These are phyloP conservation scores for Mesembrinibis cayennensis DNA, from an alignment of 2,113 vertebrate species.

Conservation along the genomic window DNA sequence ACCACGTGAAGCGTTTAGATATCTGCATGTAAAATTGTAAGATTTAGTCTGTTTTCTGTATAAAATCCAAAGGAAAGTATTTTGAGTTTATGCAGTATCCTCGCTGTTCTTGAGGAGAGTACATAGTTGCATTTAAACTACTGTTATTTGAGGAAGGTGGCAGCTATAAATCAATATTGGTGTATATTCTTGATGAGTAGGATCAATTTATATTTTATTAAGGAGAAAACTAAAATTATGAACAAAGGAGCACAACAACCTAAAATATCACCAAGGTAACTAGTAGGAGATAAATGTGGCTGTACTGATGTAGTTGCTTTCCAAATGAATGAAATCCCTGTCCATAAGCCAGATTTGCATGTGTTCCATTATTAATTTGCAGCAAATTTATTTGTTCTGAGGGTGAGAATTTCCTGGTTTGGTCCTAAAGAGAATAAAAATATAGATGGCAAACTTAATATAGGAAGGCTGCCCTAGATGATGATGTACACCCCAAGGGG, in stretches of 20 bases:
- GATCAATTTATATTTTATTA: neutral
- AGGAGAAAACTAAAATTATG: neutral
- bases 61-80: neutral
- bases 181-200: neutral
- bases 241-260: neutral
- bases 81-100: neutral
- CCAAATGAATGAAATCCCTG: neutral
- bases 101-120: accelerated
- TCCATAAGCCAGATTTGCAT: neutral
- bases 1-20: neutral
- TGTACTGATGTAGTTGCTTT: neutral
- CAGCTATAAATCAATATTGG: neutral
- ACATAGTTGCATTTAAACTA: neutral
- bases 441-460: neutral
- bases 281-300: neutral
- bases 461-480: neutral
- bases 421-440: neutral
- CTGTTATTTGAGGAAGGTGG: neutral
- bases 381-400: neutral
- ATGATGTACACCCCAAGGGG: neutral
- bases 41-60: neutral
- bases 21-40: neutral
- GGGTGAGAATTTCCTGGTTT: neutral
- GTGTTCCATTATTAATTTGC: neutral
- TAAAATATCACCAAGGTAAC: neutral